Conservation (phyloP, 2,888 invertebrate genomes). For the Andrena haemorrhoa region DNA sequence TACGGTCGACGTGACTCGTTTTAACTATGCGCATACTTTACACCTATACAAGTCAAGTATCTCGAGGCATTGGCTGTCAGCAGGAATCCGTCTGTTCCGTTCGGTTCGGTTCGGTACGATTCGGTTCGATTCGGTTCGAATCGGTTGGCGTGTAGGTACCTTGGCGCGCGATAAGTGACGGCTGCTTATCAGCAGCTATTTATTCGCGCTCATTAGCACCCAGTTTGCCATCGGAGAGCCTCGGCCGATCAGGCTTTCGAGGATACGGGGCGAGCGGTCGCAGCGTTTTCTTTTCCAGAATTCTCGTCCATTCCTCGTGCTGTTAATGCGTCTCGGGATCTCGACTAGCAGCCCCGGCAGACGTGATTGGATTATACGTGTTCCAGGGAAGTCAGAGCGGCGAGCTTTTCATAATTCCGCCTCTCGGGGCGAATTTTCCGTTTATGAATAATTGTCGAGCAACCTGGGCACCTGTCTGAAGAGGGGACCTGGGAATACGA, state of each 20-base stretch:
- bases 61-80: constrained; percentile 62
- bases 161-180: constrained; percentile 47
- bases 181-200: constrained; percentile 42
- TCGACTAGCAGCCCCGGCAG: constrained; percentile 9
- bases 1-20: constrained; percentile 59
- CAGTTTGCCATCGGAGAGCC: background rate
- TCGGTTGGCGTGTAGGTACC: constrained; percentile 18
- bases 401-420: constrained; percentile 30
- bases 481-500: constrained; percentile 7
- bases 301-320: background rate
- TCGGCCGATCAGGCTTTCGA: background rate
- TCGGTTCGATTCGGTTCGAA: background rate
- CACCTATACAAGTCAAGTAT: constrained; percentile 69
- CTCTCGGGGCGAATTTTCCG: constrained; percentile 38
- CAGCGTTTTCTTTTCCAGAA: background rate
- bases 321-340: background rate
- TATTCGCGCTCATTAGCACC: constrained; percentile 44
- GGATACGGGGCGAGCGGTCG: background rate
- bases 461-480: constrained; percentile 26
- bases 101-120: background rate
- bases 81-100: constrained; percentile 37
- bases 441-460: constrained; percentile 66
- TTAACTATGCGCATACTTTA: constrained; percentile 71
- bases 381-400: constrained; percentile 3
- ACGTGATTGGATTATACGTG: constrained; percentile 37